Base-by-base conservation (phyloP, 2,888 invertebrate species). In the Schizaphis graminum region DNA sequence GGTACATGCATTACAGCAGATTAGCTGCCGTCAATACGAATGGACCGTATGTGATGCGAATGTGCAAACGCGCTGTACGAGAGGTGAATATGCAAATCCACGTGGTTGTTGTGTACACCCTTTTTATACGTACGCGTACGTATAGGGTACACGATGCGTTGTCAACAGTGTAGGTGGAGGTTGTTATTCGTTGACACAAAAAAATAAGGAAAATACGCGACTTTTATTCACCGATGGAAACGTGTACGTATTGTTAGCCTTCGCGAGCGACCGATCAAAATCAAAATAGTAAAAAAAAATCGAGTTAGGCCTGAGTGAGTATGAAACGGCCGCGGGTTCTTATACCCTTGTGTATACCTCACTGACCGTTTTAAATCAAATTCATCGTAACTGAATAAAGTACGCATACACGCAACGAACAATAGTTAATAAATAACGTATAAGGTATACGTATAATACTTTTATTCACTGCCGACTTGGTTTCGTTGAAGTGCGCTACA, bases 311-410 rank as follows among this genome's bases (percentile, higher is more conserved):
- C 49, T 28, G 26, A 41, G 28, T 26, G 57, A 28, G 89, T 44
- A 44, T 57, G 57, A 16, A 89, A 61, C 44, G 89, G 56, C 21
- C 21, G 28, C n/a, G 56, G 47, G 47, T 91, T 91, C 67, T 91
- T 35, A 24, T 24, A 16, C 91, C 85, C 56, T 91, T 85, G 86
- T 91, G 47, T 57, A 26, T 47, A 41, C 10, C 56, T 28, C 10
- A 26, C 91, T 28, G 35, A 91, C 91, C 91, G 91, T 92, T 92
- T 92, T 87, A 92, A 92, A 92, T 92, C 91, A 44, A 92, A 92
- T 92, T 47, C 61, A 1, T 61, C 57, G 85, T 85, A 85, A 85
- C 85, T 53, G 11, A 56, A 85, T 91, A 91, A 85, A 44, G 44
- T 13, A 8, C 61, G 41, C 49, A 3, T 47, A 49, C 35, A 89